Evolutionary conservation across 2,888 invertebrate genomes (phyloP), one percentile per base, ranked within the genome.

Genomic region (Drosophila longiperda): DNA sequence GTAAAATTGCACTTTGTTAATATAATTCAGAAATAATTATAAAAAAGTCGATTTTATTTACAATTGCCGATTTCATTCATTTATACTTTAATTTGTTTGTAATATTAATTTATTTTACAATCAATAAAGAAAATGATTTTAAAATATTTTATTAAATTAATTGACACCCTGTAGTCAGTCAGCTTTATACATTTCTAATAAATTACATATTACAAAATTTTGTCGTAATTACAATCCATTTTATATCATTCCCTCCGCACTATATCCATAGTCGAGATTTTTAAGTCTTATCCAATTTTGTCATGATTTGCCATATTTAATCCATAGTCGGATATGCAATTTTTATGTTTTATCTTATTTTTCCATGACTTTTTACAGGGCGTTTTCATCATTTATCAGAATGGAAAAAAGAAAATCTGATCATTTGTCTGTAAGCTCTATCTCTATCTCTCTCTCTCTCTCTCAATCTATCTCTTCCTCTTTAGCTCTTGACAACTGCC

Each of bases 371-470:
- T 45, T 23, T 32, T 53, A 38, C 34, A 42, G 17, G 36, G n/a
- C 17, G 38, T 64, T 45, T 64, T 60, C 64, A 50, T 64, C 53
- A 60, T 71, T 72, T 72, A 60, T 72, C 45, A 53, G 40, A 26
- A 69, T 33, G 40, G 57, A 52, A 53, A 40, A 32, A 36, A 5
- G 48, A 73, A 65, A 61, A 23, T 9, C 17, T 9, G 15, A 45
- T 61, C 42, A 52, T 77, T 77, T 62, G 62, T 52, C 42, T 59
- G 52, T 77, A 75, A 75, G 77, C 73, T 77, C 77, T 66, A 29
- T 57, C 29, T n/a, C 36, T 55, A n/a, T 38, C 20, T 20, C 6
- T 6, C 29, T 17, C 29, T 11, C 6, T 26, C 15, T 48, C 11
- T 5, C 6, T 15, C 26, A 2, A 26, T 45, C 17, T 26, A 49